These are phyloP conservation scores for Otus sunia DNA, from an alignment of 2,113 vertebrate genomes.

Conservation along the genomic window DNA sequence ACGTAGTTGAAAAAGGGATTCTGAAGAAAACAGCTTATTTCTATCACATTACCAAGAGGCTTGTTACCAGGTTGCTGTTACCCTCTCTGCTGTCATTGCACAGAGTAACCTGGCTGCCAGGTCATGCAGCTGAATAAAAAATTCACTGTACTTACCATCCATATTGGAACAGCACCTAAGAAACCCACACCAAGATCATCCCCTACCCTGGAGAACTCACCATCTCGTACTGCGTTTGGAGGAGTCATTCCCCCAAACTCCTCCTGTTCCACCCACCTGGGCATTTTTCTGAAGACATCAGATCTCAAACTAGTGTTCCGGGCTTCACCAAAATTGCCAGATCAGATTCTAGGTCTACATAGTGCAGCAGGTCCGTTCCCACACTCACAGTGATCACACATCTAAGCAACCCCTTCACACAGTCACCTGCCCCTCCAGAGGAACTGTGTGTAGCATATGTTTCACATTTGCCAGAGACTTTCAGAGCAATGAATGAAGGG, in stretches of 20 bases:
- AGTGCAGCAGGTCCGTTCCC: background rate
- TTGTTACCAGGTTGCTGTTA: background rate
- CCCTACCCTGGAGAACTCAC: background rate
- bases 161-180: background rate
- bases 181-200: background rate
- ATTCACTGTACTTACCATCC: background rate
- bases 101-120: background rate
- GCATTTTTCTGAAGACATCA: background rate
- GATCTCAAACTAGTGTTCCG: background rate
- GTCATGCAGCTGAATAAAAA: background rate
- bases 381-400: background rate
- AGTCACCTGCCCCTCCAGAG: background rate
- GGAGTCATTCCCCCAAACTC: background rate
- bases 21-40: background rate
- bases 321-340: background rate
- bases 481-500: background rate
- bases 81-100: background rate
- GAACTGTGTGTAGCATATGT: background rate
- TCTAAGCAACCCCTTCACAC: background rate
- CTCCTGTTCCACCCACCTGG: background rate
- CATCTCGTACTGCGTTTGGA: accelerated
- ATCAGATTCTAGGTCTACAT: background rate
- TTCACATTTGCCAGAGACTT: background rate
- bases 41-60: background rate
- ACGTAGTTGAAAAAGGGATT: background rate